phyloP scores from a whole-genome alignment of 2,113 vertebrate genomes.

The Vidua macroura region DNA sequence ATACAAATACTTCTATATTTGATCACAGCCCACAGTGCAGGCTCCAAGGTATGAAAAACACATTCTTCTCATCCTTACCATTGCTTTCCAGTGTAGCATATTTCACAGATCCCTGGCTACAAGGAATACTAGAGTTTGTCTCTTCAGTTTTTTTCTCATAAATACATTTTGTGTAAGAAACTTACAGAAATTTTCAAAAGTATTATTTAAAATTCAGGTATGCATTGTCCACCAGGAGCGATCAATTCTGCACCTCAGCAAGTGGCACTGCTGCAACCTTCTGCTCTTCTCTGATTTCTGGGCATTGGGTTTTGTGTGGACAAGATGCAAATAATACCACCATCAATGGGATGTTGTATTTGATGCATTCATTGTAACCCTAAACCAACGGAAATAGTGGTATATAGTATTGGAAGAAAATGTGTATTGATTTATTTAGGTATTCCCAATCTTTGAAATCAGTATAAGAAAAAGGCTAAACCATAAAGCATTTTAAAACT shows the following conservation, averaged over 20 bases:
- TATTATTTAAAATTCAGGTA: neutral
- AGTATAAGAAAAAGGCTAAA: neutral
- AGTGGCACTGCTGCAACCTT: neutral
- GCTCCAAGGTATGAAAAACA: neutral
- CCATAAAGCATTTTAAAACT: neutral
- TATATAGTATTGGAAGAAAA: neutral
- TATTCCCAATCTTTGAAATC: neutral
- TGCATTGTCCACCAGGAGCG: neutral
- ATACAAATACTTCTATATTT: neutral
- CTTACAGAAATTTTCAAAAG: neutral
- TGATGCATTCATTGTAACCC: neutral
- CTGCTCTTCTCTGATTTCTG: neutral
- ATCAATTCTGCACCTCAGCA: neutral
- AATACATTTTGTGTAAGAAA: neutral
- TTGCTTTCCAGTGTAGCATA: neutral
- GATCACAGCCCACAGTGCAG: neutral
- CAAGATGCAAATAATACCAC: neutral
- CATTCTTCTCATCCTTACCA: neutral
- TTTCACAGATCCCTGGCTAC: neutral
- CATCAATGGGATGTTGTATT: neutral
- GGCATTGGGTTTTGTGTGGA: neutral
- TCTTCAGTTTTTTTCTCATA: neutral
- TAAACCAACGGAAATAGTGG: neutral
- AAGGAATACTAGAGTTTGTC: neutral
- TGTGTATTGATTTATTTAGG: neutral